Base-by-base conservation (phyloP, 1,140 invertebrate species). In the Dendroctonus ponderosae region DNA sequence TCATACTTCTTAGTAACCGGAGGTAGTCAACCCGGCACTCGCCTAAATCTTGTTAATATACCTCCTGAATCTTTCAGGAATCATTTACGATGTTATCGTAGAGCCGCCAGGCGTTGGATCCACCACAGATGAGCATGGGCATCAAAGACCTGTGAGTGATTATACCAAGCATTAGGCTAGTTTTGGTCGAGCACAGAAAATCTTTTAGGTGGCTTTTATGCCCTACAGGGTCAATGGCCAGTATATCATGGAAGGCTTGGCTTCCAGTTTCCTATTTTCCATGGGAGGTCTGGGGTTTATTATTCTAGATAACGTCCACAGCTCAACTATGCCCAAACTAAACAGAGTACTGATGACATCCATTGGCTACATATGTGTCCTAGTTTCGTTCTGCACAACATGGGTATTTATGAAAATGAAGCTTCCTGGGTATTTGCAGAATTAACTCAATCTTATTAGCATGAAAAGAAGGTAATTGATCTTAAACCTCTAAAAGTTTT, bases 341-440 rank as follows among this genome's bases (percentile, higher is more conserved):
- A 99, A 98, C 76, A 84, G 95, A 70, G 87, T 98, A 71, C 82
- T 99, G 8, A 83, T 99, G 6, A 93, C 96, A 46, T 90, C 89
- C 66, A 89, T 99, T 67, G 96, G 96, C 62, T 97, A 97, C 78
- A 86, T 95, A 39, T 94, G 93, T 72, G 91, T 99, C 67, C 78
- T 97, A 42, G 88, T 99, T 0, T 97, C 96, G 12, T 98, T 97
- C 79, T 91, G 96, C 70, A 95, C 94, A 53, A 98, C 95, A 67
- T 96, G 95, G 89, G 91, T 98, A 56, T 99, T 99, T 76, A 99
- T 99, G 96, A 86, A 93, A 75, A 99, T 99, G 91, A 99, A 99
- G 82, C 79, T 99, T 68, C 97, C 97, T 82, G 86, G 86, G 44
- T 88, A 88, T 75, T 75, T 88, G 66, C 86, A 87, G 67, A 84